A percentile compares a stretch with the other conserved stretches of the same genome.
phyloP scores from a whole-genome alignment of 2,113 vertebrate species.

The Gnathonemus echidnorhynchus region DNA sequence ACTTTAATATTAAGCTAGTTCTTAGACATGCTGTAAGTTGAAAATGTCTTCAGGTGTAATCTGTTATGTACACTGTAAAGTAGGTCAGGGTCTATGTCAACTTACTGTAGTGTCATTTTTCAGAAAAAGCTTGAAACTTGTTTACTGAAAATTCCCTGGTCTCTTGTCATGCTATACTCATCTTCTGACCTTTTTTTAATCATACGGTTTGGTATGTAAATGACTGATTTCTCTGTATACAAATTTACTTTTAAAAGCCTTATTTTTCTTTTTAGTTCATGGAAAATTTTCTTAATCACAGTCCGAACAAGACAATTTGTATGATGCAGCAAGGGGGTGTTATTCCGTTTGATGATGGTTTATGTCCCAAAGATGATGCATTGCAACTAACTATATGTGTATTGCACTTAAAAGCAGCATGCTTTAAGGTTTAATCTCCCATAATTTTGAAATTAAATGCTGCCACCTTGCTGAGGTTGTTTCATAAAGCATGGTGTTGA shows the following conservation, averaged over 20 bases:
- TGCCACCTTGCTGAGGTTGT: not conserved
- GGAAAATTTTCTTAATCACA: not conserved
- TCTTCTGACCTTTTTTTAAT: not conserved
- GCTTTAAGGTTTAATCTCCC: not conserved
- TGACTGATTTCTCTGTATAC: not conserved
- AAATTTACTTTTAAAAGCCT: not conserved
- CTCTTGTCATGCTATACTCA: not conserved
- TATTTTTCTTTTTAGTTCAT: not conserved
- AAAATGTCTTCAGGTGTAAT: not conserved
- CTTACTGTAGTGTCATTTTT: not conserved
- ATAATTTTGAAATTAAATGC: not conserved
- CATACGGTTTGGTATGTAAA: not conserved
- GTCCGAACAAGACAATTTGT: not conserved
- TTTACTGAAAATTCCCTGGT: not conserved
- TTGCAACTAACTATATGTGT: not conserved
- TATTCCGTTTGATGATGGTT: not conserved
- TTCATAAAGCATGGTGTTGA: not conserved
- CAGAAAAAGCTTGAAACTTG: not conserved
- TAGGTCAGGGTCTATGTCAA: not conserved
- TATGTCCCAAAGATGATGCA: not conserved
- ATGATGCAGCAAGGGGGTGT: not conserved
- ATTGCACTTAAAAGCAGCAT: not conserved
- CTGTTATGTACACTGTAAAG: not conserved
- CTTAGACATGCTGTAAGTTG: not conserved
- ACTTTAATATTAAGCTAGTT: not conserved